Percentiles rank a stretch among this genome's conserved stretches.
Evolutionary conservation across 2,113 vertebrate genomes (phyloP).

Genomic region (Trichechus manatus): DNA sequence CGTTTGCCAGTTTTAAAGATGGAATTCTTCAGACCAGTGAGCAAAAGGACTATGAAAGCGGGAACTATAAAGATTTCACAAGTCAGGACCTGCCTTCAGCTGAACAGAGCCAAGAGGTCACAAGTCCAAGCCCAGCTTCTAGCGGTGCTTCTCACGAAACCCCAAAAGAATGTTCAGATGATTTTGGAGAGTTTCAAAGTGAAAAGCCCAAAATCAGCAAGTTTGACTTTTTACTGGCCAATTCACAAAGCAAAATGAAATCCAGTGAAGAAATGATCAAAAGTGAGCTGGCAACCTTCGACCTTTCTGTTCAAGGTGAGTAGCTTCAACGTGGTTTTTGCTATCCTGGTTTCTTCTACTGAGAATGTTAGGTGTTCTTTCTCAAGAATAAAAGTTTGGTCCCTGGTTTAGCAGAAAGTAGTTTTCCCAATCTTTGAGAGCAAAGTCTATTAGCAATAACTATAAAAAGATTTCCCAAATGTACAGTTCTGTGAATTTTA

Average conservation of each 20-base stretch:
- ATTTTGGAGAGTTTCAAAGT: slow-evolving; percentile 96
- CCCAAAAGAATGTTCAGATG: slow-evolving; percentile 88
- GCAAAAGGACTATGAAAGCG: slow-evolving; percentile 81
- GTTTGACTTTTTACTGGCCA: slow-evolving; percentile 98
- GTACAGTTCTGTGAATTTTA: neutral
- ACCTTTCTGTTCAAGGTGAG: slow-evolving; percentile 98
- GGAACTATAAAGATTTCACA: slow-evolving; percentile 93
- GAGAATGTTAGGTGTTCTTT: neutral
- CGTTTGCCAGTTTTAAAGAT: slow-evolving; percentile 90
- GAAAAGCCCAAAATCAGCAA: slow-evolving; percentile 99
- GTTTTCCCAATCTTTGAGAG: slow-evolving; percentile 13
- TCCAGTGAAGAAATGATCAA: slow-evolving; percentile 99
- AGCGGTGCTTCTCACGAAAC: slow-evolving; percentile 67
- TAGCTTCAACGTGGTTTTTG: slow-evolving; percentile 1
- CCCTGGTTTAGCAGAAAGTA: slow-evolving; percentile 1
- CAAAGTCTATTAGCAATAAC: neutral
- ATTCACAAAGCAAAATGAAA: slow-evolving; percentile 95
- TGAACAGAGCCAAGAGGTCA: slow-evolving; percentile 66
- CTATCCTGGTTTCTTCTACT: neutral
- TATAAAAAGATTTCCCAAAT: neutral
- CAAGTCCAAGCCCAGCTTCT: slow-evolving; percentile 60
- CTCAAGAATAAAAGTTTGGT: slow-evolving; percentile 30
- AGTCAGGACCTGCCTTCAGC: slow-evolving; percentile 68
- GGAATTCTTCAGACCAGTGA: slow-evolving; percentile 47
- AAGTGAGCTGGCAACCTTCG: slow-evolving; percentile 97